A percentile compares a stretch with the other conserved stretches of the same genome.
phyloP scores from a whole-genome alignment of 1,140 invertebrate genomes.

The Eulimnadia texana region DNA sequence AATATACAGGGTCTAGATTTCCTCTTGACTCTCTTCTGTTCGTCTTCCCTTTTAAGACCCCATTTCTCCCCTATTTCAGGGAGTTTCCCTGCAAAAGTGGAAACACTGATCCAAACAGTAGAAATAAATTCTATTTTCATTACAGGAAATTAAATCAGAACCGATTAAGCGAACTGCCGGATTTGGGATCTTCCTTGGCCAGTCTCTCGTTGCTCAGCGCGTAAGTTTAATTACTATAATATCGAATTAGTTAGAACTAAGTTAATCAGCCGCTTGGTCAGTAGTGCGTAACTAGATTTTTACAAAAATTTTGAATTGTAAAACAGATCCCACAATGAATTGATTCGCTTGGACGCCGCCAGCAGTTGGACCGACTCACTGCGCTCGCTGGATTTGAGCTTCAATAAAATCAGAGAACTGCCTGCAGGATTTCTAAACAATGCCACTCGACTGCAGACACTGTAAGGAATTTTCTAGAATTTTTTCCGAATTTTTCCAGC shows the following conservation, averaged over 20 bases:
- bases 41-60: too few relatives aligned
- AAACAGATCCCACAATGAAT: slow-evolving; percentile 44
- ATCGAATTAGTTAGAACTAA: slow-evolving; percentile 9
- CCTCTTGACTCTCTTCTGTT: too few relatives aligned
- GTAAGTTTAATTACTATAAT: slow-evolving; percentile 20
- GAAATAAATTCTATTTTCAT: slow-evolving; percentile 1
- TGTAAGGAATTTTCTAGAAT: too few relatives aligned
- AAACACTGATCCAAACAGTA: too few relatives aligned
- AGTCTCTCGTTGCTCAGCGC: slow-evolving; percentile 21
- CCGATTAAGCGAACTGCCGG: slow-evolving; percentile 23
- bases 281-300: too few relatives aligned
- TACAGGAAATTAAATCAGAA: slow-evolving; percentile 23
- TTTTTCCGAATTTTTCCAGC: too few relatives aligned
- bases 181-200: slow-evolving; percentile 15
- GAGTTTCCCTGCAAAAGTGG: too few relatives aligned
- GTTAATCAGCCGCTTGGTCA: too few relatives aligned
- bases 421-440: slow-evolving; percentile 24
- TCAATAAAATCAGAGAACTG: slow-evolving; percentile 24
- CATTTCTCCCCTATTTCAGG: too few relatives aligned
- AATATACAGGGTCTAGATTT: too few relatives aligned
- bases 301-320: too few relatives aligned
- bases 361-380: slow-evolving; percentile 34
- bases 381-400: slow-evolving; percentile 24
- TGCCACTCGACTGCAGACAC: slow-evolving; percentile 20
- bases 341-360: slow-evolving; percentile 35